Evolutionary conservation across 2,113 vertebrate genomes (phyloP), one percentile per base, ranked within the genome.

Genomic region (Bos indicus): DNA sequence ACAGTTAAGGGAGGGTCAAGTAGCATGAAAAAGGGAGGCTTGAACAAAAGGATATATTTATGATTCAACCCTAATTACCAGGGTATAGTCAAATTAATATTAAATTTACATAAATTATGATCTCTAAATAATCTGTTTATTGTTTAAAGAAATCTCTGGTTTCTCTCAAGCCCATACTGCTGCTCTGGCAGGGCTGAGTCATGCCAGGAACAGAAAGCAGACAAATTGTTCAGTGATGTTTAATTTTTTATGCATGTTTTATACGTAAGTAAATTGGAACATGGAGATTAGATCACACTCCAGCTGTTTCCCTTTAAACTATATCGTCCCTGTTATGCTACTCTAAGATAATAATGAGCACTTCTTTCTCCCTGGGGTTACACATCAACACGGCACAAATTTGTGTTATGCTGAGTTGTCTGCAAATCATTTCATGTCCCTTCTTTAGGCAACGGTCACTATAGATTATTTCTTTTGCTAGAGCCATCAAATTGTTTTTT

Each of bases 221-320:
- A 98, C 93, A 98, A 98, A 98, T 97, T 98, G 88, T 97, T 98
- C 98, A 98, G 95, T 51, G 95, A 98, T 88, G 90, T 98, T 99
- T 99, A 98, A 98, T 98, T 98, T 98, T 98, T 98, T 98, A 98
- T 98, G 98, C 97, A 98, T 98, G 98, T 98, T 98, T 99, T 98
- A 98, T 99, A 98, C 95, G 97, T 98, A 99, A 98, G 98, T 97
- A 98, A 98, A 99, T 98, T 98, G 98, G 96, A 98, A 98, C 96
- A 98, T 99, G 98, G 96, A 98, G 97, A 99, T 99, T 97, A 97
- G 98, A 98, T 98, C 97, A 98, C 98, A 98, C 97, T 98, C 98
- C 98, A 99, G 98, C 98, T 99, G 99, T 98, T 97, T 98, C 52
- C 85, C 98, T 98, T 98, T 98, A 98, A 98, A 98, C 77, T 83